phyloP scores from a whole-genome alignment of 2,113 vertebrate genomes.

The Aphelocoma coerulescens region DNA sequence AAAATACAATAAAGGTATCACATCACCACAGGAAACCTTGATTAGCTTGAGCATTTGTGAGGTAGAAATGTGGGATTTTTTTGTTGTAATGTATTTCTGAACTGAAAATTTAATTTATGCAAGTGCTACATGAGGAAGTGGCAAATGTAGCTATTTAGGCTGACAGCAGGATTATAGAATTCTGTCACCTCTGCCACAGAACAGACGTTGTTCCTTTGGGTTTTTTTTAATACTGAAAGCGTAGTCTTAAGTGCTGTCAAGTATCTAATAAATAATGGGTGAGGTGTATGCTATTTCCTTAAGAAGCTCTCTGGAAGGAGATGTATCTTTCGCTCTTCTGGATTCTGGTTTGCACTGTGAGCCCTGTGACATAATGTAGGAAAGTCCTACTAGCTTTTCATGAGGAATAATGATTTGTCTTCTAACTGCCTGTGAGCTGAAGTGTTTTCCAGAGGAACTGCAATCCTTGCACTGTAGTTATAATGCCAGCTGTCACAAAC shows the following conservation, averaged over 20 bases:
- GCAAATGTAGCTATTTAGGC: slow-evolving; percentile 32
- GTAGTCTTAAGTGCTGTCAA: slow-evolving; percentile 31
- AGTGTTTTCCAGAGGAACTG: background rate
- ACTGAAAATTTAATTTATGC: slow-evolving; percentile 44
- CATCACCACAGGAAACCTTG: background rate
- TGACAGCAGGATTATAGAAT: slow-evolving; percentile 50
- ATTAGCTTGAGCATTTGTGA: background rate
- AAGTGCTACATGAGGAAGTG: background rate
- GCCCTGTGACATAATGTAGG: background rate
- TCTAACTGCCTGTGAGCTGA: background rate
- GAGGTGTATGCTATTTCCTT: background rate
- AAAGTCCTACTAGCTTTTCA: background rate
- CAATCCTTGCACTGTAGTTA: background rate
- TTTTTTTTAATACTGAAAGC: slow-evolving; percentile 1
- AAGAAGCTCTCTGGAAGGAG: background rate
- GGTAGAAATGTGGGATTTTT: background rate
- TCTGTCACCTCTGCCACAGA: slow-evolving; percentile 22
- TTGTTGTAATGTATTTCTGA: slow-evolving; percentile 11
- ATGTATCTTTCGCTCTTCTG: background rate
- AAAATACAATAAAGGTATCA: too few relatives aligned
- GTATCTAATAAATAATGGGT: slow-evolving; percentile 58
- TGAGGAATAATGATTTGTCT: background rate
- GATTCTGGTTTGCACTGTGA: background rate
- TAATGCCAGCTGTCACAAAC: background rate
- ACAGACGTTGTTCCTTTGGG: background rate